Evolutionary conservation across 2,113 vertebrate genomes (phyloP), one percentile per base, ranked within the genome.

Genomic region (Recurvirostra avosetta): DNA sequence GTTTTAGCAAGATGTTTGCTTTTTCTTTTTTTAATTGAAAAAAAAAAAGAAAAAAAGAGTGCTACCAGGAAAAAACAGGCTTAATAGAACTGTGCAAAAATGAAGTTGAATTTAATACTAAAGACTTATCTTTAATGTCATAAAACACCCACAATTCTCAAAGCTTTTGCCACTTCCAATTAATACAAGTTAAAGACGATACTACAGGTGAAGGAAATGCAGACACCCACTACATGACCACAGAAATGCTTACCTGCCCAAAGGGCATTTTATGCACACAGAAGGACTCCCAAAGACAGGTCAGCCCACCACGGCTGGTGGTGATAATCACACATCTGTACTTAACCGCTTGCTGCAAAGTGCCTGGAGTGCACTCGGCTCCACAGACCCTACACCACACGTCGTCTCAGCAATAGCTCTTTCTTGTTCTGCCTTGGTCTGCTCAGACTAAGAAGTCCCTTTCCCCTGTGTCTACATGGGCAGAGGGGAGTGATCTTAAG

Each of bases 301-400:
- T n/a, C 47, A 49, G 40, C 79, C 63, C 55, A 27, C 1, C 4
- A 15, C 5, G 20, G 59, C 34, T 40, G 45, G 45, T 23, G 23
- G 49, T 25, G 22, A 50, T 25, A 67, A 67, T 47, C 38, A 38
- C 38, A 20, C 45, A 45, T 15, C 18, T 38, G 21, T 27, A 53
- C 38, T 40, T 61, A 34, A 53, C 22, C 61, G 27, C 36, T 32
- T 53, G 36, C 43, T 74, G 36, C 43, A 36, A 72, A 43, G 20
- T 6, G 14, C 40, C 34, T 18, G 40, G 45, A 52, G 59, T 2
- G 8, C 29, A 15, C 22, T 43, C 43, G 20, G 50, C 56, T 77
- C 66, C 74, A 43, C 1, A 0, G 67, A 53, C 23, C 29, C 1
- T 16, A 8, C 22, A 34, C 15, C 32, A 19, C 26, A 19, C 1